phyloP scores from a whole-genome alignment of 1,140 invertebrate species.

The Paraescarpia echinospica region DNA sequence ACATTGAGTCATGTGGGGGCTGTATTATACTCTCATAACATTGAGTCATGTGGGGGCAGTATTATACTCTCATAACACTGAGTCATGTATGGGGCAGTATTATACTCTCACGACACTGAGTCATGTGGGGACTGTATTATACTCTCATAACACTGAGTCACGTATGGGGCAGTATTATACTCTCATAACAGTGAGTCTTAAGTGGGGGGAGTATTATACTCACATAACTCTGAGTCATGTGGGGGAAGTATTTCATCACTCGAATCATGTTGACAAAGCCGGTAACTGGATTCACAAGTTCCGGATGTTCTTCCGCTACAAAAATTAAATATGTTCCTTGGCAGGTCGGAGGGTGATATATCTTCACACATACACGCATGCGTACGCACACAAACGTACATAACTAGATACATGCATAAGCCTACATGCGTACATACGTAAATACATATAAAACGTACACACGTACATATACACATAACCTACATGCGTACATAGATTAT shows the following conservation, averaged over 20 bases:
- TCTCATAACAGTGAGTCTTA: not conserved
- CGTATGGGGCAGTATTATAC: too few relatives aligned
- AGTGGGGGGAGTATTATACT: not conserved
- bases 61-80: too few relatives aligned
- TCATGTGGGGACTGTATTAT: too few relatives aligned
- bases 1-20: not conserved
- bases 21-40: not conserved
- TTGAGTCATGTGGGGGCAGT: not conserved
- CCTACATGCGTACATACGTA: too few relatives aligned
- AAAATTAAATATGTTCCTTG: not conserved
- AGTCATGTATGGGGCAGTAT: too few relatives aligned
- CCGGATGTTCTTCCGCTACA: not conserved
- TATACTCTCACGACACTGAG: too few relatives aligned
- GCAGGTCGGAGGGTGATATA: not conserved
- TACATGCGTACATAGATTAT: too few relatives aligned
- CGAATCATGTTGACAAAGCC: not conserved
- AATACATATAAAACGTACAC: too few relatives aligned
- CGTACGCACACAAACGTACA: too few relatives aligned
- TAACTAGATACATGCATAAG: too few relatives aligned
- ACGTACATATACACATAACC: too few relatives aligned
- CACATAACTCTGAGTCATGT: slow-evolving; percentile 1
- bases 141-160: too few relatives aligned
- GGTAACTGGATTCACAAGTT: not conserved
- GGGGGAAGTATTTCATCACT: not conserved
- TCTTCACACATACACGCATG: not conserved